Percentiles rank a stretch among this genome's conserved stretches.
Evolutionary conservation across 2,113 vertebrate genomes (phyloP).

Genomic region (Ophiodon elongatus): DNA sequence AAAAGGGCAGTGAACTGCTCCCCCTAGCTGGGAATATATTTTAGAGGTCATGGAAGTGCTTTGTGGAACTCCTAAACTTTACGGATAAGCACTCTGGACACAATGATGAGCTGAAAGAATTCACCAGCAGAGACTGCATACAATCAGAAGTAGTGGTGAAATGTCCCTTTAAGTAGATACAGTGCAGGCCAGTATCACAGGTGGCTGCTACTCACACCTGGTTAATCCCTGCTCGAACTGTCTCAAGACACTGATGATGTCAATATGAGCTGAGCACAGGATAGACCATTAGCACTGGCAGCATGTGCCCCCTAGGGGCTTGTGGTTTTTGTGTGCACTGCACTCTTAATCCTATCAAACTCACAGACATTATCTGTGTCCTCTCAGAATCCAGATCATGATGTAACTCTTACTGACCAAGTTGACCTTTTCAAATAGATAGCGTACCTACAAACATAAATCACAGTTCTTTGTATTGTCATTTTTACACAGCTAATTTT

Average conservation of each 20-base stretch:
- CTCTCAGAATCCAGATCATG: constrained; percentile 15
- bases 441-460: neutral
- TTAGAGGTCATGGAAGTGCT: neutral
- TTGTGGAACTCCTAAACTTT: neutral
- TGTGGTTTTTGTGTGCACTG: neutral
- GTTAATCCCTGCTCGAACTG: constrained; percentile 37
- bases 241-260: constrained; percentile 1
- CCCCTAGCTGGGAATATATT: neutral
- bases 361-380: constrained; percentile 3
- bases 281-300: neutral
- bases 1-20: neutral
- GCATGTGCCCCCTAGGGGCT: constrained; percentile 48
- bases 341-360: constrained; percentile 32
- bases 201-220: constrained; percentile 14
- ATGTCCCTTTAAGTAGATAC: constrained; percentile 18
- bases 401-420: neutral
- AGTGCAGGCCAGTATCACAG: constrained; percentile 27
- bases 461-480: neutral
- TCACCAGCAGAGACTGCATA: neutral
- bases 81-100: neutral
- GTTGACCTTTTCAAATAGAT: neutral
- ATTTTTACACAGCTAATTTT: neutral
- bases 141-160: neutral
- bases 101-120: neutral
- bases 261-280: neutral